Conservation (phyloP, 2,797 vertebrate genomes). For the Falco peregrinus region DNA sequence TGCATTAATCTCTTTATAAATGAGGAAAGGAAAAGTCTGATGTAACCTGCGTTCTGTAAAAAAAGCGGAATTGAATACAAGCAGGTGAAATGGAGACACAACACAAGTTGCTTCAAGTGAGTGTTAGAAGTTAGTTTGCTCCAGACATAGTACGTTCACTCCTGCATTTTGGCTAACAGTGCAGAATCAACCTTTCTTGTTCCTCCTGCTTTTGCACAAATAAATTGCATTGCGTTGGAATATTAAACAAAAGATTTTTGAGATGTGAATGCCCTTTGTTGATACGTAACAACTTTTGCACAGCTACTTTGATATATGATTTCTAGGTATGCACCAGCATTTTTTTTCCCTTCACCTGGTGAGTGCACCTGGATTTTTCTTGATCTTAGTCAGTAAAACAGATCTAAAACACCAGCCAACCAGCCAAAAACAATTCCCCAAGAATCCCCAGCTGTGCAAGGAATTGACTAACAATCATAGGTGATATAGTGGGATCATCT, state of each 20-base stretch:
- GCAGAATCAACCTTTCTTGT: background rate
- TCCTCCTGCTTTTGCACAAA: background rate
- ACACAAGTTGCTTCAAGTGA: background rate
- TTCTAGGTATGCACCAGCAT: background rate
- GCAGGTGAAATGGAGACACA: background rate
- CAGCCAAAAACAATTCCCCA: background rate
- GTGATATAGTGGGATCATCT: background rate
- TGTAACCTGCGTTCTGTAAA: background rate
- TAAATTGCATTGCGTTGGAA: background rate
- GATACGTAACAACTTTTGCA: background rate
- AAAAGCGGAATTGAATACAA: background rate
- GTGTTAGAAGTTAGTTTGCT: background rate
- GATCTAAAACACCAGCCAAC: background rate
- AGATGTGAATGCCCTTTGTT: background rate
- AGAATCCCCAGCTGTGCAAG: background rate
- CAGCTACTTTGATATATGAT: background rate
- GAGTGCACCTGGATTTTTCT: background rate
- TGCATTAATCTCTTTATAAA: background rate
- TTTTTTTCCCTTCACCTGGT: background rate
- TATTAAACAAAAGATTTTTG: background rate
- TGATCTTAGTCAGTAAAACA: background rate
- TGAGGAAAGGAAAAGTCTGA: background rate
- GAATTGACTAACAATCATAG: background rate
- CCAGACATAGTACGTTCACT: accelerated
- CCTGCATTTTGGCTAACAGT: background rate